phyloP scores from a whole-genome alignment of 2,113 vertebrate species.

The Cinclus mexicanus region DNA sequence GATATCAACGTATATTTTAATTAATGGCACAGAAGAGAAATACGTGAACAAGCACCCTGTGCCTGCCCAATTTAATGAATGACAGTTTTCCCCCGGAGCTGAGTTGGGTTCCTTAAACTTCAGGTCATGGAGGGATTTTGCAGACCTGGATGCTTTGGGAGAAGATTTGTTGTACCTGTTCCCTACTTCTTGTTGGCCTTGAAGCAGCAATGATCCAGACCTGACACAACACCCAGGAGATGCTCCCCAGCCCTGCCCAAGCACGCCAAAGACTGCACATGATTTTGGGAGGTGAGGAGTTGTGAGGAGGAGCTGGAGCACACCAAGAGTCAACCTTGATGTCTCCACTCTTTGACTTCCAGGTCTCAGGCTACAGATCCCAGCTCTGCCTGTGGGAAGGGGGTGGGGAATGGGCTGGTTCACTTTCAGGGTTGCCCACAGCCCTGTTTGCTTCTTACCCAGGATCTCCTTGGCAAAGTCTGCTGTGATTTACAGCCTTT shows the following conservation, averaged over 20 bases:
- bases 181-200: not conserved
- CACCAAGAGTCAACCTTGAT: no score
- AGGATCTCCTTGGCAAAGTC: not conserved
- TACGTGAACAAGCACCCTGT: not conserved
- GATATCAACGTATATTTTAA: not conserved
- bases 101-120: not conserved
- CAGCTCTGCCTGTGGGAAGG: not conserved
- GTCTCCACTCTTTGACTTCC: not conserved
- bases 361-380: not conserved
- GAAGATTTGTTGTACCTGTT: not conserved
- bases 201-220: not conserved
- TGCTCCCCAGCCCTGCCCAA: not conserved
- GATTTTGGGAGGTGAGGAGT: not conserved
- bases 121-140: not conserved
- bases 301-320: not conserved
- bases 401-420: not conserved
- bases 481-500: not conserved
- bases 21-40: not conserved
- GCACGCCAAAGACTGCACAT: not conserved
- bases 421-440: not conserved
- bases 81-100: not conserved
- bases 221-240: not conserved
- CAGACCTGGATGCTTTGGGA: not conserved
- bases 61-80: not conserved
- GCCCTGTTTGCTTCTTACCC: not conserved